A percentile compares a stretch with the other conserved stretches of the same genome.
Evolutionary conservation across 1,140 invertebrate genomes (phyloP).

Genomic region (Ips typographus): DNA sequence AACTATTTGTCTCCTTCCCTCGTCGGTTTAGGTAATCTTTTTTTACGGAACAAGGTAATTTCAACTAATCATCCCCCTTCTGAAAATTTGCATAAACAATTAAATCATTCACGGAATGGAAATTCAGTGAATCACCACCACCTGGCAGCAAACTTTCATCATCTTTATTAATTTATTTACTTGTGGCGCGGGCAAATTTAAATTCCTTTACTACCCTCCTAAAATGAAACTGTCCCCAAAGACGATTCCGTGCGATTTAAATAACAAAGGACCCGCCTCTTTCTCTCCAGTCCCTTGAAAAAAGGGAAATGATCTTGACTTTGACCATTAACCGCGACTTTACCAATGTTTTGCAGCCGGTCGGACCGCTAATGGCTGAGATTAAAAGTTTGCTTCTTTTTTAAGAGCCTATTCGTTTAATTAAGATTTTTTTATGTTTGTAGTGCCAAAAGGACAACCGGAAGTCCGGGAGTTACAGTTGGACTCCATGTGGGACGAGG

Average conservation of each 20-base stretch:
- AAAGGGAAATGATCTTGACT: constrained; percentile 30
- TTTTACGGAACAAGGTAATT: no score
- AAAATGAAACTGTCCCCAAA: no score
- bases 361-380: constrained; percentile 21
- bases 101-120: not conserved
- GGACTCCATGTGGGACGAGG: constrained; percentile 72
- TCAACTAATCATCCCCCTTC: not conserved
- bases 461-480: constrained; percentile 49
- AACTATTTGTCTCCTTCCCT: no score
- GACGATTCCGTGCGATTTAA: constrained; percentile 26
- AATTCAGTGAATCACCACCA: constrained; percentile 30
- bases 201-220: constrained; percentile 28
- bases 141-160: constrained; percentile 31
- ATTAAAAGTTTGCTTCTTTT: constrained; percentile 21
- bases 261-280: constrained; percentile 19
- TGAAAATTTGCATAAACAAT: constrained; percentile 4
- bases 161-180: constrained; percentile 38
- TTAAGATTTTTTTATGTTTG: constrained; percentile 10
- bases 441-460: constrained; percentile 5
- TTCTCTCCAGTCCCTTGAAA: constrained; percentile 1
- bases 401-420: not conserved
- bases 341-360: constrained; percentile 31
- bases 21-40: no score
- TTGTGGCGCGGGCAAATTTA: constrained; percentile 33
- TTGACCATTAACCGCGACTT: constrained; percentile 32